Evolutionary conservation across 2,797 vertebrate genomes (phyloP).

Genomic region (Neoniphon sammara): DNA sequence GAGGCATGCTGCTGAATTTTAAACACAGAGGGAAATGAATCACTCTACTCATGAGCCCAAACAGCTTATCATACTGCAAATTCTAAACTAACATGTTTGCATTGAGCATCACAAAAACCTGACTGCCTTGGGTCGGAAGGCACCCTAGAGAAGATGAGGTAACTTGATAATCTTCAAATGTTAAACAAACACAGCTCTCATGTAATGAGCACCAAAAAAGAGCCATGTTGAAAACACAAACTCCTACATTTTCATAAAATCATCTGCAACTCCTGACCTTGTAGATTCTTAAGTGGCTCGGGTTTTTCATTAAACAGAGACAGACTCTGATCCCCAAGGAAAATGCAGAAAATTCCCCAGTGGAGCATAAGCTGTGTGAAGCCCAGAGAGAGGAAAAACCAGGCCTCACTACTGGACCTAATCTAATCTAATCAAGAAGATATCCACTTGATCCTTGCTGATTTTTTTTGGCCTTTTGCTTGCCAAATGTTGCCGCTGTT

Average conservation of each 20-base stretch:
- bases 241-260: slow-evolving; percentile 14
- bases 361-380: slow-evolving; percentile 26
- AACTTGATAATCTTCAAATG: slow-evolving; percentile 18
- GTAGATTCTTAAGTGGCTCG: slow-evolving; percentile 12
- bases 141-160: neutral
- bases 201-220: slow-evolving; percentile 6
- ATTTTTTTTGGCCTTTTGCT: slow-evolving; percentile 31
- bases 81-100: slow-evolving; percentile 7
- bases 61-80: slow-evolving; percentile 15
- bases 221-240: slow-evolving; percentile 2
- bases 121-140: slow-evolving; percentile 14
- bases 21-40: neutral
- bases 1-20: neutral
- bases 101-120: neutral
- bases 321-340: slow-evolving; percentile 34
- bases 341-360: slow-evolving; percentile 33
- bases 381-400: slow-evolving; percentile 32
- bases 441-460: slow-evolving; percentile 54
- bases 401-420: slow-evolving; percentile 43
- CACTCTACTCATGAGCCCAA: neutral
- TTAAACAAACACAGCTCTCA: slow-evolving; percentile 5
- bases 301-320: slow-evolving; percentile 19
- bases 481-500: slow-evolving; percentile 49
- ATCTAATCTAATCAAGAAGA: slow-evolving; percentile 65
- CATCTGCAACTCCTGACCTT: slow-evolving; percentile 18